Evolutionary conservation across 2,797 vertebrate genomes (phyloP).

Genomic region (Sebastes steindachneri): DNA sequence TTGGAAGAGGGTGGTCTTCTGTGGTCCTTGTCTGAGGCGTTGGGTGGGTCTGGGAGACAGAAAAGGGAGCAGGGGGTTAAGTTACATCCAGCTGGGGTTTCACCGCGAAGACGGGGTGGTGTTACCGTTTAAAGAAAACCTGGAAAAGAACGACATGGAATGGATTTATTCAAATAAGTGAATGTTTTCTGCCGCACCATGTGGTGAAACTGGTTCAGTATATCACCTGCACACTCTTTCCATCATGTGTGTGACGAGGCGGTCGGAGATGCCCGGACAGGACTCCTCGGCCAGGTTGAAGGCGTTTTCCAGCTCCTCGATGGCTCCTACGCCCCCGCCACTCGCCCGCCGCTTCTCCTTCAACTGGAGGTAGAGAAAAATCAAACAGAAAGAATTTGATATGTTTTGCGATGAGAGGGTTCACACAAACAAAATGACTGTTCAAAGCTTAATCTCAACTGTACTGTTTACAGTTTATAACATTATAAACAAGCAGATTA

Average conservation of each 20-base stretch:
- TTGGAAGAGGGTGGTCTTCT: slow-evolving; percentile 14
- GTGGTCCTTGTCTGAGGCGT: slow-evolving; percentile 67
- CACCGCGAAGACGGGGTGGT: slow-evolving; percentile 76
- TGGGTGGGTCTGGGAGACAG: slow-evolving; percentile 38
- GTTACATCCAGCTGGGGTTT: slow-evolving; percentile 62
- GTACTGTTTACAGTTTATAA: not conserved
- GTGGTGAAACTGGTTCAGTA: rapidly evolving
- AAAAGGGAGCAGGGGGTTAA: slow-evolving; percentile 40
- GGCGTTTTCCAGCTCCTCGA: slow-evolving; percentile 97
- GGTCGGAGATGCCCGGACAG: slow-evolving; percentile 97
- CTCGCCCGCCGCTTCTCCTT: slow-evolving; percentile 92
- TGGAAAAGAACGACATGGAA: slow-evolving; percentile 32
- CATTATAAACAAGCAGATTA: not conserved
- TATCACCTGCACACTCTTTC: slow-evolving; percentile 93
- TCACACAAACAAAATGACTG: too few species aligned
- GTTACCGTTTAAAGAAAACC: slow-evolving; percentile 82
- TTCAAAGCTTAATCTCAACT: not conserved
- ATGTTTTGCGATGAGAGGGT: not conserved
- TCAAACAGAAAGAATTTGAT: not conserved
- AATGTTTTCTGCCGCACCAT: not conserved
- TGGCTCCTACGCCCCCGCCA: slow-evolving; percentile 88
- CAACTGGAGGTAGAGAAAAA: slow-evolving; percentile 71
- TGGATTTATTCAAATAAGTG: not conserved
- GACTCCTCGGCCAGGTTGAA: slow-evolving; percentile 97
- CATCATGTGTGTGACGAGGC: slow-evolving; percentile 94